Percentiles rank a stretch among this genome's conserved stretches.
Conservation (phyloP, 2,113 vertebrate genomes). For the Potamarius usumacintae region DNA sequence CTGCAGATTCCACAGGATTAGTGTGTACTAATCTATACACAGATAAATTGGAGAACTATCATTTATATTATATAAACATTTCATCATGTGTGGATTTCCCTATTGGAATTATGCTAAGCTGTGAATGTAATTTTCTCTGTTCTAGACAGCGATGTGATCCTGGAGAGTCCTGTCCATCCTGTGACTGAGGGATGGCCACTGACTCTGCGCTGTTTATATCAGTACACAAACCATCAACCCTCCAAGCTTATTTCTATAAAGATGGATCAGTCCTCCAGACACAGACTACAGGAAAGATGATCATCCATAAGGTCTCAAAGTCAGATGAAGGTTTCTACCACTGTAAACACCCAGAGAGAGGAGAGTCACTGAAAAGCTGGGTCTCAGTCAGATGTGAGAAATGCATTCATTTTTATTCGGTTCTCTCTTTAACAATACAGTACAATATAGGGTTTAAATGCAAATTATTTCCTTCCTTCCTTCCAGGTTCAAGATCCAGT, state of each 20-base stretch:
- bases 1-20: not conserved
- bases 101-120: not conserved
- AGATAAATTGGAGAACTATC: not conserved
- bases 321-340: too few relatives aligned
- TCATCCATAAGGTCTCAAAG: too few relatives aligned
- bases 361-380: too few relatives aligned
- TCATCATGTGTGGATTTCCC: not conserved
- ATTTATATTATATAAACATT: not conserved
- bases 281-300: too few relatives aligned
- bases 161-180: not conserved
- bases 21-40: not conserved
- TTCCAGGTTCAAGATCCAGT: not conserved
- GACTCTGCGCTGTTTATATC: not conserved
- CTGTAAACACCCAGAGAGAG: too few relatives aligned
- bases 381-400: too few relatives aligned
- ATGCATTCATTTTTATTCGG: not conserved
- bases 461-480: not conserved
- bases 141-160: slow-evolving; percentile 1
- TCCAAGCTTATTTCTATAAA: too few relatives aligned
- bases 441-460: not conserved
- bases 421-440: not conserved
- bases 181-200: not conserved
- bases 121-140: not conserved
- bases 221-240: not conserved
- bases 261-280: too few relatives aligned